Percentiles rank a stretch among this genome's conserved stretches.
Evolutionary conservation across 2,113 vertebrate genomes (phyloP).

Genomic region (Marcusenius ussheri): DNA sequence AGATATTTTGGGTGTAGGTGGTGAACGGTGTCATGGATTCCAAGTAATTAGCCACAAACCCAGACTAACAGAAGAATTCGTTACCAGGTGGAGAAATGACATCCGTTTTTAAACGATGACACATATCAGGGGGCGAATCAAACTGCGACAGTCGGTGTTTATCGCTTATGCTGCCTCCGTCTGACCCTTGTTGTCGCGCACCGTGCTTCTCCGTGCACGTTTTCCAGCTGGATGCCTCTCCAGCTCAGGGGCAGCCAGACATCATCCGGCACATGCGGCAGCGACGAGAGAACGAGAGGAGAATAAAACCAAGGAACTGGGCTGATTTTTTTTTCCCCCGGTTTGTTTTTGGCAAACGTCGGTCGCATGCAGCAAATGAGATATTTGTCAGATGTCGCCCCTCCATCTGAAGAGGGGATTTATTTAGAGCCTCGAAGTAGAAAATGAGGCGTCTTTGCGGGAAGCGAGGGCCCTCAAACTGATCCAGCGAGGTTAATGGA

Average conservation of each 20-base stretch:
- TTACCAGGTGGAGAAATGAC: neutral
- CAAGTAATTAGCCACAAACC: slow-evolving; percentile 12
- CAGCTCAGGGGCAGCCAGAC: neutral
- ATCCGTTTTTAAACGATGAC: neutral
- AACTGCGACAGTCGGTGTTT: neutral
- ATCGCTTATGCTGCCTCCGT: neutral
- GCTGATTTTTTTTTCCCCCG: neutral
- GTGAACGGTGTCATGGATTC: neutral
- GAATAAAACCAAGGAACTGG: neutral
- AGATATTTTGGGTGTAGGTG: neutral
- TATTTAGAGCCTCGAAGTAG: neutral
- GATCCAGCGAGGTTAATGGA: neutral
- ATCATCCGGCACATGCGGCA: neutral
- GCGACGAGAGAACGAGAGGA: neutral
- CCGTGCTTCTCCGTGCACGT: neutral
- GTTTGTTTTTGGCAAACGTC: neutral
- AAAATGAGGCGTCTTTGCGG: neutral
- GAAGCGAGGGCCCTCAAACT: neutral
- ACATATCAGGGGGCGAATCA: neutral
- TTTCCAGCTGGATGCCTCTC: neutral
- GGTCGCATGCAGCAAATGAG: neutral
- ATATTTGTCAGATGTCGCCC: neutral
- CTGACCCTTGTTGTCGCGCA: neutral
- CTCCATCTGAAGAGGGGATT: neutral
- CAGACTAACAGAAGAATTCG: neutral